phyloP scores from a whole-genome alignment of 2,888 invertebrate genomes.

The Drosophila flavopinicola region DNA sequence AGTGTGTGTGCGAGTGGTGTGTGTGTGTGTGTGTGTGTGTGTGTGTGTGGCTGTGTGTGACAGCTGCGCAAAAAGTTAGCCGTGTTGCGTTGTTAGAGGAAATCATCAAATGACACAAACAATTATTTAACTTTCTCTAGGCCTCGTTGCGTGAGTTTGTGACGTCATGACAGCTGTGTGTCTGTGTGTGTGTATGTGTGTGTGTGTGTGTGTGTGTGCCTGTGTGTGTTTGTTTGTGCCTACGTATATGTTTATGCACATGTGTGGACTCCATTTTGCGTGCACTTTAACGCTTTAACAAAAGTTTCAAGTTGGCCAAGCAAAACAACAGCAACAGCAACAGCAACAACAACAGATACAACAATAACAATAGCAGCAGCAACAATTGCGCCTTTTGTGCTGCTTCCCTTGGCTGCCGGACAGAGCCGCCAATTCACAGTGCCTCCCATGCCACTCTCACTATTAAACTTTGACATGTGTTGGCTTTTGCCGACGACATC shows the following conservation, averaged over 20 bases:
- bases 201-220: neutral
- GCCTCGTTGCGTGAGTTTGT: slow-evolving; percentile 66
- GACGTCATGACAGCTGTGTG: slow-evolving; percentile 73
- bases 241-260: slow-evolving; percentile 10
- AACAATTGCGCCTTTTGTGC: slow-evolving; percentile 49
- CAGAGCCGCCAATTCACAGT: slow-evolving; percentile 19
- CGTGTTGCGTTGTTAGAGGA: slow-evolving; percentile 68
- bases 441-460: slow-evolving; percentile 16
- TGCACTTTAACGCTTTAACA: slow-evolving; percentile 57
- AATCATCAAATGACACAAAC: slow-evolving; percentile 80
- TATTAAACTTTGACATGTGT: slow-evolving; percentile 78
- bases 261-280: slow-evolving; percentile 32
- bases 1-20: no score
- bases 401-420: slow-evolving; percentile 9
- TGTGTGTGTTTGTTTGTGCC: no score
- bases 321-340: slow-evolving; percentile 33
- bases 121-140: slow-evolving; percentile 78
- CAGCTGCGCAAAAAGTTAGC: slow-evolving; percentile 61
- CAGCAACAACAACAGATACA: slow-evolving; percentile 30
- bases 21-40: no score
- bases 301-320: slow-evolving; percentile 63
- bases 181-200: slow-evolving; percentile 3
- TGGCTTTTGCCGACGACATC: slow-evolving; percentile 71
- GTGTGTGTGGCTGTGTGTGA: slow-evolving; percentile 51
- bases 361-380: slow-evolving; percentile 23